phyloP scores from a whole-genome alignment of 2,113 vertebrate species.

The Cervus canadensis region DNA sequence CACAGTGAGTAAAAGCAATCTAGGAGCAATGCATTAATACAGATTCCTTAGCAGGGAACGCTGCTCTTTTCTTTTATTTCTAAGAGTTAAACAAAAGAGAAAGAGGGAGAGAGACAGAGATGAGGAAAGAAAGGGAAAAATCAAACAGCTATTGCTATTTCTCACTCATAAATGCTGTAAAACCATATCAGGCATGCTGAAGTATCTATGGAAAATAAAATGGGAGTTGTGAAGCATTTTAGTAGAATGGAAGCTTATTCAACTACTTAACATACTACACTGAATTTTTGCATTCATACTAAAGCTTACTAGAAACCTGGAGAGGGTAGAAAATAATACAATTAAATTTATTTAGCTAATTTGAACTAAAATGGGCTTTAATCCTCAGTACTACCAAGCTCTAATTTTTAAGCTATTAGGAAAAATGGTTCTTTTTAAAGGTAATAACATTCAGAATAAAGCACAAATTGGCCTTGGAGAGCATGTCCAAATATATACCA shows the following conservation, averaged over 20 bases:
- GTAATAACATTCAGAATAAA: neutral
- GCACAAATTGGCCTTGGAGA: neutral
- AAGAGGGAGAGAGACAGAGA: neutral
- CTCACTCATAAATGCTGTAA: constrained; percentile 23
- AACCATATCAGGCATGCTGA: neutral
- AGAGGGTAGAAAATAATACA: neutral
- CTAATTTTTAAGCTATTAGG: neutral
- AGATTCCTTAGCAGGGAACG: neutral
- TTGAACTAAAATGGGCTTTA: neutral
- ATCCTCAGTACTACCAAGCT: neutral
- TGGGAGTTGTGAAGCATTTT: neutral
- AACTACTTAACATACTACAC: constrained; percentile 2
- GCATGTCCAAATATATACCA: neutral
- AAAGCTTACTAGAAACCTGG: neutral
- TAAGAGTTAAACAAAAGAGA: neutral
- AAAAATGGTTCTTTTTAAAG: neutral
- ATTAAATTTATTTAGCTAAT: constrained; percentile 29
- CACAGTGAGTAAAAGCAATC: neutral
- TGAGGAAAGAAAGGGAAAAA: neutral
- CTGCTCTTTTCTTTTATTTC: neutral
- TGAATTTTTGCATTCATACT: neutral
- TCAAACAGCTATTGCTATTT: neutral
- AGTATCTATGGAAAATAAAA: constrained; percentile 32
- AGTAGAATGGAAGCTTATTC: neutral
- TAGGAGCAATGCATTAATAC: neutral